These are phyloP conservation scores for Diuraphis noxia DNA, from an alignment of 1,140 invertebrate species.

Conservation along the genomic window DNA sequence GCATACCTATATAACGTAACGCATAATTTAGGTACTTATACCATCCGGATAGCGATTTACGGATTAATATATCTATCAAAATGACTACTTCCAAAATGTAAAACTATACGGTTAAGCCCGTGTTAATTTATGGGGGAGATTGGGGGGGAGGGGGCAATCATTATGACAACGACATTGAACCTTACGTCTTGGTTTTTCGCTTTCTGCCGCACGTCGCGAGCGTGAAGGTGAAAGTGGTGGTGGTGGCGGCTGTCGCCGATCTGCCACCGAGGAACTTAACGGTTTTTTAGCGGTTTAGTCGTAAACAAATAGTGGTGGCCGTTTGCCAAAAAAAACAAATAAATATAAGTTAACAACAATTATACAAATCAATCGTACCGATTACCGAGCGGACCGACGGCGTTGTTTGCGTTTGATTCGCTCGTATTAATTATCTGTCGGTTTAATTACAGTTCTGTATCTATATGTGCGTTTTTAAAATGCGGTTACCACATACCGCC, in stretches of 20 bases:
- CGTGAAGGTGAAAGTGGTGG: constrained; percentile 47
- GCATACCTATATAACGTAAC: too few relatives aligned
- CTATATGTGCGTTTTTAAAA: not conserved
- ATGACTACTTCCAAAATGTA: not conserved
- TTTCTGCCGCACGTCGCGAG: constrained; percentile 4
- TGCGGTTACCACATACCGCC: not conserved
- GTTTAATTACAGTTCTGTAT: not conserved
- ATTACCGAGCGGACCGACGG: not conserved
- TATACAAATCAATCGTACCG: not conserved
- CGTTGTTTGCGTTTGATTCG: not conserved
- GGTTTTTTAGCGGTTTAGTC: constrained; percentile 46
- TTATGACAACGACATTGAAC: constrained; percentile 44
- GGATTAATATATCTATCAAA: not conserved
- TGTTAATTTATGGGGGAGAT: not conserved
- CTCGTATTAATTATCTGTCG: not conserved
- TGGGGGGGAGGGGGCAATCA: not conserved
- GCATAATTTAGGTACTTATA: not conserved
- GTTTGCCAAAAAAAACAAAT: constrained; percentile 19
- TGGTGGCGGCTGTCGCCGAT: not conserved
- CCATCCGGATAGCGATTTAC: not conserved
- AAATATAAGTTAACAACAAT: not conserved
- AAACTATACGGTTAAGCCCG: not conserved
- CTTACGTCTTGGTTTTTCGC: constrained; percentile 15
- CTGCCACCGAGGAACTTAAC: constrained; percentile 40
- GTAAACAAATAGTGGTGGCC: constrained; percentile 31